Base-by-base conservation (phyloP, 2,888 invertebrate species). In the Blomia tropicalis region DNA sequence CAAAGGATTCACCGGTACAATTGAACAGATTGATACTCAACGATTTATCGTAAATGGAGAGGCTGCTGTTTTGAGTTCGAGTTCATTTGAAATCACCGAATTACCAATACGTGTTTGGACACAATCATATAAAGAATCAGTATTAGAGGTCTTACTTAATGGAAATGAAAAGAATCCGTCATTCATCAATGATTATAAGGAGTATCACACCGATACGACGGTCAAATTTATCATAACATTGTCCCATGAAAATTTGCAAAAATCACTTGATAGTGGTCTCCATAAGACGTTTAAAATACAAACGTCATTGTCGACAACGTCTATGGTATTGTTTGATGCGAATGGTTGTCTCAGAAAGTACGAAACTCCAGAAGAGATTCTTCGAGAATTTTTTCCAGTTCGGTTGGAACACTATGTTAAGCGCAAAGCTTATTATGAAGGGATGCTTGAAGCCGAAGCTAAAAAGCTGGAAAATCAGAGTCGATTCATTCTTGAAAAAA, bases 211-310 rank as follows among this genome's bases (percentile, higher is more conserved):
- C 0, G 96, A 98, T 71, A 84, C 87, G 0, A 87, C 90, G 0
- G 90, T 99, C 0, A 83, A 32, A 7, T 60, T 95, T 75, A 82
- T 92, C 2, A 80, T 96, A 1, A 81, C 82, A 0, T 78, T 93
- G 71, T 41, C 41, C n/a, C n/a, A n/a, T n/a, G n/a, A n/a, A 0
- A 85, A 85, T 70, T 77, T 90, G 68, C 70, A 75, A 0, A 80
- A 83, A 66, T 77, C 82, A n/a, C 87, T 91, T 72, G 79, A 80
- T 0, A 85, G 88, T 66, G 96, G 96, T 0, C 81, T 98, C 2
- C 92, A 96, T 77, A 91, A 90, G 71, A 82, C 84, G 54, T 93
- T 99, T 75, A 98, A 96, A 73, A 77, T 99, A 60, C 89, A 89
- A 73, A 78, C 82, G 1, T 80, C 84, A 0, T 77, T 85, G 41